phyloP scores from a whole-genome alignment of 2,888 invertebrate species.

The Ptychoptera albimana region DNA sequence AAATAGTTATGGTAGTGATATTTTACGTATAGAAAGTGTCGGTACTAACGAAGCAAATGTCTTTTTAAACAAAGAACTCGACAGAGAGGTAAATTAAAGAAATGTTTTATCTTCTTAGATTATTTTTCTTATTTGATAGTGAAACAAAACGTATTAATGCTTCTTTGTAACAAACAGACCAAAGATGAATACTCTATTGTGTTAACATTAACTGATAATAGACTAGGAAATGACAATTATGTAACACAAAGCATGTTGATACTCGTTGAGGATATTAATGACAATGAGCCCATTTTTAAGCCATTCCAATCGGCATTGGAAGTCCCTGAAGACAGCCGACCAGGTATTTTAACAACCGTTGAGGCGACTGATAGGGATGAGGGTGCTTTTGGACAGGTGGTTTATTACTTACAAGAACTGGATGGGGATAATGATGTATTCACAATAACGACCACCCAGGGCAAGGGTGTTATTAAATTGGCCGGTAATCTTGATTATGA shows the following conservation, averaged over 20 bases:
- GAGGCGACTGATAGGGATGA: constrained; percentile 83
- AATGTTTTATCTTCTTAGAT: too few relatives aligned
- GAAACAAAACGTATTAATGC: constrained; percentile 2
- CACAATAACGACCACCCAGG: constrained; percentile 65
- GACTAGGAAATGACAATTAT: constrained; percentile 71
- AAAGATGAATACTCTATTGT: constrained; percentile 81
- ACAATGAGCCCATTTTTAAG: constrained; percentile 77
- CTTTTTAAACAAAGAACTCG: constrained; percentile 74
- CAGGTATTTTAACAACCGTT: constrained; percentile 58
- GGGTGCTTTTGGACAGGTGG: constrained; percentile 83
- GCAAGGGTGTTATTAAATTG: constrained; percentile 68
- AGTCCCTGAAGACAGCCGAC: constrained; percentile 61
- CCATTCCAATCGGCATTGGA: constrained; percentile 70
- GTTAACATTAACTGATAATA: constrained; percentile 75
- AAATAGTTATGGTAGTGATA: constrained; percentile 64
- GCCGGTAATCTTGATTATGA: constrained; percentile 71
- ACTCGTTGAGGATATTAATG: constrained; percentile 82
- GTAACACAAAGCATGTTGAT: constrained; percentile 79
- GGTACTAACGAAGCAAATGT: constrained; percentile 72
- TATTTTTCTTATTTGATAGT: constrained; percentile 4
- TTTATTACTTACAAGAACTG: constrained; percentile 69
- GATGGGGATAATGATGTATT: constrained; percentile 65
- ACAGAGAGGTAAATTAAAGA: constrained; percentile 58
- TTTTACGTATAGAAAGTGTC: constrained; percentile 68
- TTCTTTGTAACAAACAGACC: constrained; percentile 32